Percentiles rank a stretch among this genome's conserved stretches.
Evolutionary conservation across 2,888 invertebrate species (phyloP).

Genomic region (Erebia aethiops): DNA sequence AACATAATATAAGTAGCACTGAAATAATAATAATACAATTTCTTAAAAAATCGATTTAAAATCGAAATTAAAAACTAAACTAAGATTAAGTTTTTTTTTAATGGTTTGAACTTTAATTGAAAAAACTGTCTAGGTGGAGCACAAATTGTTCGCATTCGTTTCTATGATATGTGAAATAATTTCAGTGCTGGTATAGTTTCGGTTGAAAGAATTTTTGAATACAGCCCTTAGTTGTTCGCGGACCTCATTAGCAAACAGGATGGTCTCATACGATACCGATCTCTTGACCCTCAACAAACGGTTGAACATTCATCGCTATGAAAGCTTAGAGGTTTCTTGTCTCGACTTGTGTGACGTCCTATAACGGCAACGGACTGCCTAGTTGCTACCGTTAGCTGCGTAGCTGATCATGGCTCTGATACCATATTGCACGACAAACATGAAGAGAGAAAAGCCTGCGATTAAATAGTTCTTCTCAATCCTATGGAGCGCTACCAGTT

Average conservation of each 20-base stretch:
- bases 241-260: conserved; percentile 63
- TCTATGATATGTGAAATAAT: conserved; percentile 52
- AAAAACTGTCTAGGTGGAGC: conserved; percentile 38
- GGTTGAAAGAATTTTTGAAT: conserved; percentile 50
- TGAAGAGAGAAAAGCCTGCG: conserved; percentile 69
- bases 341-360: conserved; percentile 34
- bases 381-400: conserved; percentile 50
- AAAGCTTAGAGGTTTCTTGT: conserved; percentile 30
- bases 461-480: conserved; percentile 67
- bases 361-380: conserved; percentile 40
- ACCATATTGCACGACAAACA: conserved; percentile 64
- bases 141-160: conserved; percentile 39
- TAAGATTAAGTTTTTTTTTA: too few relatives aligned
- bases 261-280: conserved; percentile 67
- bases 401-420: conserved; percentile 57
- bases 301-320: conserved; percentile 51
- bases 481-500: conserved; percentile 53
- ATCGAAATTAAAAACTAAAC: too few relatives aligned
- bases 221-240: conserved; percentile 58
- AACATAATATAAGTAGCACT: too few relatives aligned
- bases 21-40: too few relatives aligned
- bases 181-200: conserved; percentile 44
- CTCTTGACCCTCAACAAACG: conserved; percentile 61
- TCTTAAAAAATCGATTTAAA: too few relatives aligned
- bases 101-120: conserved; percentile 45